Conservation (phyloP, 2,797 vertebrate species). For the Squalus acanthias region DNA sequence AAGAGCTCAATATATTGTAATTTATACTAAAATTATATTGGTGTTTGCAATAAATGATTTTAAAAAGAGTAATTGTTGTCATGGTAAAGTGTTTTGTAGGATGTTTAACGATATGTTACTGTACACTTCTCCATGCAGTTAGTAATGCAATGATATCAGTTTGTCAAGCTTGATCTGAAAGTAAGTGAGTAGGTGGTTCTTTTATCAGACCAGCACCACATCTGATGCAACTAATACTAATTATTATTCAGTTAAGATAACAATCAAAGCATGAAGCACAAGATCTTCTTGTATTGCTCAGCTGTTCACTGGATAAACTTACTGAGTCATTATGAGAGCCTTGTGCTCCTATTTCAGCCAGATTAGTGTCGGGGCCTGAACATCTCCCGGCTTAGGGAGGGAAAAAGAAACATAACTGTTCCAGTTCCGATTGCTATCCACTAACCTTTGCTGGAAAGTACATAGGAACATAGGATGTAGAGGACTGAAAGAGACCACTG, state of each 20-base stretch:
- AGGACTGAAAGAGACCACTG: neutral
- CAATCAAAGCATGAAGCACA: neutral
- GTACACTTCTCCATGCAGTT: neutral
- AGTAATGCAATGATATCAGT: neutral
- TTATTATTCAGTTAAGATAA: neutral
- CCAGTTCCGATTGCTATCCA: neutral
- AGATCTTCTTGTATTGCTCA: neutral
- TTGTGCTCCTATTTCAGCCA: neutral
- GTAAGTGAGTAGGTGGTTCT: neutral
- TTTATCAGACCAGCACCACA: neutral
- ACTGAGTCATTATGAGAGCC: neutral
- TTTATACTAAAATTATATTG: neutral
- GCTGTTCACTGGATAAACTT: slow-evolving; percentile 8
- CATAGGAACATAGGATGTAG: neutral
- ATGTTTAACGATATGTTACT: neutral
- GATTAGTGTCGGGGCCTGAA: neutral
- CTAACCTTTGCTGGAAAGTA: neutral
- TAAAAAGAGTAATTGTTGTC: neutral
- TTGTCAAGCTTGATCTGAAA: neutral
- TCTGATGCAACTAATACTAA: neutral
- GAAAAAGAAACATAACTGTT: neutral
- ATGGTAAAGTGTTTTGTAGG: neutral
- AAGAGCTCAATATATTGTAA: neutral
- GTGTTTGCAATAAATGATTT: neutral
- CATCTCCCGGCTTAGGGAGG: neutral